phyloP scores from a whole-genome alignment of 2,797 vertebrate genomes.

The Tenualosa thibaudeaui region DNA sequence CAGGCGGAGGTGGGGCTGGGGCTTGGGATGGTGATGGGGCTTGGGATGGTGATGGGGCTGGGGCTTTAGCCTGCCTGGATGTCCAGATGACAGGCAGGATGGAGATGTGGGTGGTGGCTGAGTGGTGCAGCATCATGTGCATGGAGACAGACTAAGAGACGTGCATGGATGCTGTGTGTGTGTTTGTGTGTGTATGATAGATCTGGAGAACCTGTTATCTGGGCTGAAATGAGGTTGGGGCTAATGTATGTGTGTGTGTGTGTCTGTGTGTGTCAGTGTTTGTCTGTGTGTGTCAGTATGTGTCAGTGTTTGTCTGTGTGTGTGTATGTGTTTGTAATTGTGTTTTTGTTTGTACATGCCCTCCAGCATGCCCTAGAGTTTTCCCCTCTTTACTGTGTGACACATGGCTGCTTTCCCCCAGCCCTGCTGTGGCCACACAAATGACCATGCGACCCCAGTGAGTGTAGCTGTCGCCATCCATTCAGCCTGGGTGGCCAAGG shows the following conservation, averaged over 20 bases:
- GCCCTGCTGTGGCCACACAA: not conserved
- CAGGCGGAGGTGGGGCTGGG: not conserved
- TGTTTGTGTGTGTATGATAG: not conserved
- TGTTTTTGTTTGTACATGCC: not conserved
- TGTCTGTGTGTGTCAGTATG: not conserved
- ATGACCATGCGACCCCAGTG: not conserved
- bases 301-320: not conserved
- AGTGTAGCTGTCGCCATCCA: not conserved
- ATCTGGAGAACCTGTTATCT: constrained; percentile 36
- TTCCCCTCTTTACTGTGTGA: not conserved
- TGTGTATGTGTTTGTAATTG: not conserved
- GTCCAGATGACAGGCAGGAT: not conserved
- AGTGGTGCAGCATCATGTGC: not conserved
- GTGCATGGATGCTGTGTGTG: not conserved
- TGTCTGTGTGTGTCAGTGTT: not conserved
- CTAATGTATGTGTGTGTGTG: not conserved
- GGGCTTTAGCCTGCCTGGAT: not conserved
- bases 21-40: not conserved
- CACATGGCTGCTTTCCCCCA: not conserved
- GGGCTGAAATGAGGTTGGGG: not conserved
- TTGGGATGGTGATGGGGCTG: no score
- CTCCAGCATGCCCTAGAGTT: not conserved
- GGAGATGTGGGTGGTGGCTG: not conserved
- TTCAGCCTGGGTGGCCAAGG: not conserved
- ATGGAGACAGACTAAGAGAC: not conserved